A percentile compares a stretch with the other conserved stretches of the same genome.
Evolutionary conservation across 2,797 vertebrate genomes (phyloP).

Genomic region (Chelidonichthys spinosus): DNA sequence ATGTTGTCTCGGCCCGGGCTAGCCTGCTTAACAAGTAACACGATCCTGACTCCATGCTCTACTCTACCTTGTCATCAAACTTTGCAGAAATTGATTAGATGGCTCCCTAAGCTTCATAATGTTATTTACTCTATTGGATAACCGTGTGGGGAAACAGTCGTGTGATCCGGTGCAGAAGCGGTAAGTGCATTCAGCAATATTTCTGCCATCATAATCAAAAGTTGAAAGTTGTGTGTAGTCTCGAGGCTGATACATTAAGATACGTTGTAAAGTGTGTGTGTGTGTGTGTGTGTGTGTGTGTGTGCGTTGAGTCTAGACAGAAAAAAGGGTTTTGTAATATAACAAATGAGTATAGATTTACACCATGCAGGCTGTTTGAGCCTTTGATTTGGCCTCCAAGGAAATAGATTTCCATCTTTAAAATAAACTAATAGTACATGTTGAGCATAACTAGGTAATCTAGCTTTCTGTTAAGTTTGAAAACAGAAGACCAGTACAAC

Average conservation of each 20-base stretch:
- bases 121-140: conserved; percentile 81
- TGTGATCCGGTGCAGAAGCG: conserved; percentile 55
- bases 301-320: conserved; percentile 16
- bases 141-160: conserved; percentile 70
- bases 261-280: conserved; percentile 26
- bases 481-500: not conserved
- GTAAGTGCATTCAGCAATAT: conserved; percentile 81
- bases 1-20: conserved; percentile 54
- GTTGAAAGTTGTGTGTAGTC: conserved; percentile 66
- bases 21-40: conserved; percentile 62
- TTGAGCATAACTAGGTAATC: not conserved
- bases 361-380: too few species aligned
- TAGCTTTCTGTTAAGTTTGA: not conserved
- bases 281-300: not conserved
- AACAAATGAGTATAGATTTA: conserved; percentile 1
- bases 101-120: conserved; percentile 76
- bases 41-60: conserved; percentile 71
- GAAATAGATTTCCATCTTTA: not conserved
- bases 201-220: conserved; percentile 82
- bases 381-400: not conserved
- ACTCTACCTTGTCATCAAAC: conserved; percentile 79
- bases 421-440: not conserved
- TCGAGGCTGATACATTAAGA: conserved; percentile 48
- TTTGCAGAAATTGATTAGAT: conserved; percentile 79
- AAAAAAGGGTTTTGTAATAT: not conserved